These are phyloP conservation scores for Alouatta palliata DNA, from an alignment of 2,113 vertebrate genomes.

Conservation along the genomic window DNA sequence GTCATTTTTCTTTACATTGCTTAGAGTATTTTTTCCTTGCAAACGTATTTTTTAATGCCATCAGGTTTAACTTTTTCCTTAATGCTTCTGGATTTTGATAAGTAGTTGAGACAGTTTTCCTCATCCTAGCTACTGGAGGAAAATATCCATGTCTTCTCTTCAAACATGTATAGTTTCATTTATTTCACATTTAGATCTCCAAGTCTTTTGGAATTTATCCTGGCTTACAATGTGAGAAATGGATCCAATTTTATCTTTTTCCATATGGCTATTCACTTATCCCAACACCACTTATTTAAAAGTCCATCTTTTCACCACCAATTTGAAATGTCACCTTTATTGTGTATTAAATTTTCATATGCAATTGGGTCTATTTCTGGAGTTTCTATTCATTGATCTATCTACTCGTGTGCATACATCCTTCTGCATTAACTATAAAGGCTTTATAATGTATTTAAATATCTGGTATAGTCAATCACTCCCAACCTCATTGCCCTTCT, in stretches of 20 bases:
- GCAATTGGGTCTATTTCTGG: conserved; percentile 52
- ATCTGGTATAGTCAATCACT: neutral
- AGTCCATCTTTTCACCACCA: conserved; percentile 66
- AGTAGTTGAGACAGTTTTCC: conserved; percentile 24
- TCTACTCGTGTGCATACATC: neutral
- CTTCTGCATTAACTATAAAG: neutral
- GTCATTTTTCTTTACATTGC: conserved; percentile 18
- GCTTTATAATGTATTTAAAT: neutral
- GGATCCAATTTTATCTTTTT: conserved; percentile 77
- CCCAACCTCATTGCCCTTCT: neutral
- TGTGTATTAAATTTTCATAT: conserved; percentile 67
- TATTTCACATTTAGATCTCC: conserved; percentile 71
- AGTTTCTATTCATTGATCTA: conserved; percentile 21
- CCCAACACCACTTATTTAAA: conserved; percentile 70
- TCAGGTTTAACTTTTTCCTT: conserved; percentile 36
- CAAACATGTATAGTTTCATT: conserved; percentile 61
- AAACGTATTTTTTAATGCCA: neutral
- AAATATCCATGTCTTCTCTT: conserved; percentile 52
- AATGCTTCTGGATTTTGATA: conserved; percentile 27
- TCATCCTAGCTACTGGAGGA: conserved; percentile 43
- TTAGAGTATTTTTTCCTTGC: neutral
- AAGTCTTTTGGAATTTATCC: conserved; percentile 72
- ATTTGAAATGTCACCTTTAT: conserved; percentile 70
- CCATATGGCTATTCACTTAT: conserved; percentile 75
- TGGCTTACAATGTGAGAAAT: conserved; percentile 72